Percentiles rank a stretch among this genome's conserved stretches.
Evolutionary conservation across 2,113 vertebrate species (phyloP).

Genomic region (Rattus norvegicus): GRCr8 NC_086021.1:29234001-29234500

Average conservation of each 20-base stretch:
- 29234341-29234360: too few relatives aligned
- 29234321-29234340: too few relatives aligned
- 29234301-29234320: background rate
- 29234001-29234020: background rate
- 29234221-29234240: background rate
- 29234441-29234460: background rate
- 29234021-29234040: background rate
- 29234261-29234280: too few relatives aligned
- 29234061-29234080: background rate
- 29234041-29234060: background rate
- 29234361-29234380: background rate
- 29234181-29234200: background rate
- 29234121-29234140: background rate
- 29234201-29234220: background rate
- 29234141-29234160: background rate
- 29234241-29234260: too few relatives aligned
- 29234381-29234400: background rate
- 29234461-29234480: rapidly evolving
- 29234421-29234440: too few relatives aligned
- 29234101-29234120: rapidly evolving
- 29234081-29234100: too few relatives aligned
- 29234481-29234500: background rate
- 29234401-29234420: background rate
- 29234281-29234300: too few relatives aligned
- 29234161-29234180: background rate